Evolutionary conservation across 2,888 invertebrate genomes (phyloP).

Genomic region (Troilus luridus): DNA sequence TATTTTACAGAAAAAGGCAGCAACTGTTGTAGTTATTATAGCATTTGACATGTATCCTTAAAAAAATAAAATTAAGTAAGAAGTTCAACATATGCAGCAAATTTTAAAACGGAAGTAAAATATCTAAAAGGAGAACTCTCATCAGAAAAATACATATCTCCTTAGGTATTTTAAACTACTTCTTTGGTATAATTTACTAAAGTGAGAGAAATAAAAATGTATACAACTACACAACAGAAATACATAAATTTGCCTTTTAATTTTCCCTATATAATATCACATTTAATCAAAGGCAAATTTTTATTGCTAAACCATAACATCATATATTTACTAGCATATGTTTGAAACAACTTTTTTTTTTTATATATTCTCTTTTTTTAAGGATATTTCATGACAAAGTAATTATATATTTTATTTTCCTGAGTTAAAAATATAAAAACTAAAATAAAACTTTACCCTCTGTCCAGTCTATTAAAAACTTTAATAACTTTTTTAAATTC

Average conservation of each 20-base stretch:
- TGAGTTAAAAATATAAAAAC: constrained; percentile 12
- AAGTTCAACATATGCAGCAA: constrained; percentile 46
- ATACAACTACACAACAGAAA: constrained; percentile 30
- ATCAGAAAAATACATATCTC: constrained; percentile 31
- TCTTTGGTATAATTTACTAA: constrained; percentile 32
- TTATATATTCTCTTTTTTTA: neutral
- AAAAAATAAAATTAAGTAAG: neutral
- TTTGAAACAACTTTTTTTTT: neutral
- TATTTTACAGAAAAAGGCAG: neutral
- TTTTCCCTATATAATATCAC: constrained; percentile 55
- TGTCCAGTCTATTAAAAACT: constrained; percentile 10
- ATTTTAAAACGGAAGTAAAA: neutral
- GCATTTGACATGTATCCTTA: neutral
- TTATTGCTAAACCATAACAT: constrained; percentile 45
- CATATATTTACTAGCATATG: constrained; percentile 34
- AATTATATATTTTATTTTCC: constrained; percentile 20
- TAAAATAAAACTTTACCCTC: constrained; percentile 18
- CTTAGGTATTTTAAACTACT: constrained; percentile 22
- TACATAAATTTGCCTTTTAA: constrained; percentile 58
- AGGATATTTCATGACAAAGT: neutral
- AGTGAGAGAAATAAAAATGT: constrained; percentile 31
- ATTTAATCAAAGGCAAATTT: constrained; percentile 59
- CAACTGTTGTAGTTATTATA: neutral
- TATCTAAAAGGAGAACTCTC: constrained; percentile 30
- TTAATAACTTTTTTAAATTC: neutral